Base-by-base conservation (phyloP, 2,113 vertebrate species). In the Halcyon malimbica region DNA sequence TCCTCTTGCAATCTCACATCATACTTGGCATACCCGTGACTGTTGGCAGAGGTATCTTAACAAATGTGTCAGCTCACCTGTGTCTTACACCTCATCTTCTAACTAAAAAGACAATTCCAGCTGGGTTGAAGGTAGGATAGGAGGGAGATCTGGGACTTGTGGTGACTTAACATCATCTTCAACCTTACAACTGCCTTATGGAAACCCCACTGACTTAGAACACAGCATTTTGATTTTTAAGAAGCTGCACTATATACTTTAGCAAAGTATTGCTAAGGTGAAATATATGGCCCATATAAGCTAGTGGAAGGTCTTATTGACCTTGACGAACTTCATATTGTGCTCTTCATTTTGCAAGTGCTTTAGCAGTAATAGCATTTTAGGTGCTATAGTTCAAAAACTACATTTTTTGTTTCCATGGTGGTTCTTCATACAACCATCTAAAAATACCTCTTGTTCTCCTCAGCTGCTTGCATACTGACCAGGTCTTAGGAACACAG, bases 121-220 rank as follows among this genome's bases (percentile, higher is more conserved):
- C 13, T 65, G 62, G 19, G 21, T 39, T 59, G 50, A 67, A 63
- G 0, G 0, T 41, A 59, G 39, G 9, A 9, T 11, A 60, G 71
- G 37, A 73, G 35, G 79, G 18, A 50, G 26, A 83, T 29, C 53
- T 65, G 73, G 29, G 37, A 48, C n/a, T 80, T 5, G 0, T 35
- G 20, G 29, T 59, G 70, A 68, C 65, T 71, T 82, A 60, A 46
- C 3, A 13, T 51, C 4, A 1, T 31, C 46, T 87, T 56, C 65
- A 75, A 7, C 26, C 9, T 87, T 71, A 20, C 31, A 70, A 24
- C 25, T 21, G 26, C 33, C 46, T 59, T 35, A 41, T 5, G 16
- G 62, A 87, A 88, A 59, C 11, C 20, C 15, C 54, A 42, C 20
- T 78, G 69, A 39, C 54, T 70, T 57, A 83, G 41, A 77, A 39